Conservation (phyloP, 2,888 invertebrate genomes). For the Ormyrus rosae region DNA sequence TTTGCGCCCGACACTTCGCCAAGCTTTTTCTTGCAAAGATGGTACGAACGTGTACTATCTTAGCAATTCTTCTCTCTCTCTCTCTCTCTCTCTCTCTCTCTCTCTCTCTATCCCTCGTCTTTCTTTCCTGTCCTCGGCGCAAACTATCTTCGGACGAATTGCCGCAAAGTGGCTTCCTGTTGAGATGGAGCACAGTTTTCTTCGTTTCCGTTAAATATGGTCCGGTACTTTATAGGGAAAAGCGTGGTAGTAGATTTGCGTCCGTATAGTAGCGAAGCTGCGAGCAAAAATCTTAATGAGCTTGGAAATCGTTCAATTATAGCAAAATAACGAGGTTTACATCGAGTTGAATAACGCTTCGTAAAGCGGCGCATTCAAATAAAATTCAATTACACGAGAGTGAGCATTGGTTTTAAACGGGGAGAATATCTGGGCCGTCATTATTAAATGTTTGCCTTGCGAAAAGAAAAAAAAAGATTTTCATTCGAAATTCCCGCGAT, state of each 20-base stretch:
- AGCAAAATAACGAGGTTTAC: too few relatives aligned
- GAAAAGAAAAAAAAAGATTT: not conserved
- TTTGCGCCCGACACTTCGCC: conserved; percentile 24
- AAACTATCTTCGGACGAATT: conserved; percentile 2
- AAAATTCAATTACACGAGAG: too few relatives aligned
- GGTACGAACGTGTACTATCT: conserved; percentile 23
- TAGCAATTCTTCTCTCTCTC: conserved; percentile 28
- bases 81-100: conserved; percentile 10
- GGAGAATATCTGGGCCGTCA: too few relatives aligned
- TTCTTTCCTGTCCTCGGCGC: not conserved
- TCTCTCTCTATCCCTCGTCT: not conserved
- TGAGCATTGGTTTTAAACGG: too few relatives aligned
- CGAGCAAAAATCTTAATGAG: too few relatives aligned
- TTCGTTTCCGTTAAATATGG: not conserved
- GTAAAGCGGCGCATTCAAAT: too few relatives aligned
- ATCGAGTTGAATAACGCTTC: too few relatives aligned
- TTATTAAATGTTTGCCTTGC: too few relatives aligned
- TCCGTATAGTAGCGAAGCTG: too few relatives aligned
- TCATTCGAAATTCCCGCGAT: not conserved
- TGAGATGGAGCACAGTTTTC: not conserved
- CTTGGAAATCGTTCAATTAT: too few relatives aligned
- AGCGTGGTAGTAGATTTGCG: too few relatives aligned
- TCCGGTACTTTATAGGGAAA: not conserved
- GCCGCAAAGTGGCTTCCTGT: not conserved
- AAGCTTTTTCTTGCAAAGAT: not conserved